Base-by-base conservation (phyloP, 2,113 vertebrate genomes). In the Psophia crepitans region DNA sequence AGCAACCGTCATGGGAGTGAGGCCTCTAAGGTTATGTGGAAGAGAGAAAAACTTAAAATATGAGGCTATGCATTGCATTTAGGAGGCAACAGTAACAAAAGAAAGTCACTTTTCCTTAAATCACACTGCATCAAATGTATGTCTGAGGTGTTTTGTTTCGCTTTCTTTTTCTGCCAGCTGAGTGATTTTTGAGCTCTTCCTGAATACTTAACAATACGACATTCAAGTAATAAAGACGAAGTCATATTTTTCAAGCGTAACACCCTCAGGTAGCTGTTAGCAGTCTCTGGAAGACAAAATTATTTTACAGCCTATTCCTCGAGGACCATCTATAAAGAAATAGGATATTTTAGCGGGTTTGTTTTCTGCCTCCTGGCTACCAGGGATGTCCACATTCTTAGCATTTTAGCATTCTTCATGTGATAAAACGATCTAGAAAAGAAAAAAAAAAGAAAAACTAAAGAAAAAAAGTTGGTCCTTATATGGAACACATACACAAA, bases 261-360 rank as follows among this genome's bases (percentile, higher is more conserved):
- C 63, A 97, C 87, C 87, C 94, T 95, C 74, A 95, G 95, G 79
- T 96, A 97, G 85, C 82, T 93, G 71, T 90, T 96, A 83, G 20
- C 66, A 95, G 75, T 96, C 71, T 98, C 80, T 74, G 73, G 91
- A 96, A 96, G 73, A 94, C 80, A 96, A 96, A 97, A 96, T 89
- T 96, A 92, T 97, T 98, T 97, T 97, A 75, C 87, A 96, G 41
- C 51, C 8, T 77, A 33, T 49, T 97, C 70, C 89, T 87, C 13
- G 13, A 97, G 90, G 92, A 94, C 89, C 66, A 85, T 86, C 88
- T 90, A 89, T 95, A 97, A 97, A 94, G 35, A 97, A 97, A 97
- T 32, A 92, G 90, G 74, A 84, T 93, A 96, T 93, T 97, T 98
- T 95, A 95, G 81, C 90, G 84, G 27, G 60, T 87, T 96, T 97